Base-by-base conservation (phyloP, 1,140 invertebrate genomes). In the Ips typographus region DNA sequence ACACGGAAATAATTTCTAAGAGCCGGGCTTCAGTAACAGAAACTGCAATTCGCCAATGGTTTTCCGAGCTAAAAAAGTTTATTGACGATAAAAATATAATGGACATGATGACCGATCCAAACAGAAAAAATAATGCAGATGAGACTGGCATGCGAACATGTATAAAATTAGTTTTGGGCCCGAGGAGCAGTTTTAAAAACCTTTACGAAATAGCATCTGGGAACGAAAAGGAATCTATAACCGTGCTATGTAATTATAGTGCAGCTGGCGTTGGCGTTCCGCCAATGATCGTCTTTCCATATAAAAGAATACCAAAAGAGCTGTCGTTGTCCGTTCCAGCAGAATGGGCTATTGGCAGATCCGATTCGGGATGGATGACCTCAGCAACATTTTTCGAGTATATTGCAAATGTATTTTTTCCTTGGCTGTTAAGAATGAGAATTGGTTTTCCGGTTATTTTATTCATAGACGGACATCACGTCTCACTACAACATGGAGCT, bases 401-500 rank as follows among this genome's bases (percentile, higher is more conserved):
- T 64, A 73, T 81, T 42, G 69, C 72, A 22, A 78, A 80, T 73
- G 68, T 77, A 37, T 77, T 81, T 65, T 69, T 77, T 68, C 75
- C 75, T 36, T 77, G 73, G 65, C 55, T 80, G n/a, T 51, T 69
- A 44, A 64, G 75, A 53, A 72, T 75, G 37, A 68, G 77, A 38
- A 77, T 80, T 43, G 22, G 71, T 67, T 72, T 72, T 62, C 79
- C 80, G 49, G 65, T 80, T 37, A 67, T 81, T 4, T 53, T 82
- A 4, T 80, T 82, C 52, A 60, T 82, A 6, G 80, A 83, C 76
- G 79, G 81, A 1, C 79, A 83, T 69, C n/a, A 77, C 74, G 53
- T 78, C 78, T 1, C 81, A 82, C 63, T 68, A 80, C 40, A 77
- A 78, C 2, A 60, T 80, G 42, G 70, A 77, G 43, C 40, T 80